These are phyloP conservation scores for Myrmophylax atrothorax DNA, from an alignment of 2,113 vertebrate genomes.

Conservation along the genomic window DNA sequence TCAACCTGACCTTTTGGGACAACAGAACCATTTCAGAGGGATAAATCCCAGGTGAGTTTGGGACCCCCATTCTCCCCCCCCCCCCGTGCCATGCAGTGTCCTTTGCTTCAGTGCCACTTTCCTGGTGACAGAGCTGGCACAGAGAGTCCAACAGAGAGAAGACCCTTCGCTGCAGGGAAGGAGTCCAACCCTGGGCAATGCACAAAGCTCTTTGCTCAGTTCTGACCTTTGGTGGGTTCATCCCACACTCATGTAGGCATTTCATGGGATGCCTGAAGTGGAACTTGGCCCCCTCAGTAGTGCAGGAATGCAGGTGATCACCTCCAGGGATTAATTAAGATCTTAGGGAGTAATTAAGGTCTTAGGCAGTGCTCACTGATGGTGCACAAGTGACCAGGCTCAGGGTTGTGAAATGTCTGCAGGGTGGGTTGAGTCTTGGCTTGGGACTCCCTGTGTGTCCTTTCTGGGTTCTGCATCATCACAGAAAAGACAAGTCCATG, in stretches of 20 bases:
- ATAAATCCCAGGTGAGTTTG: background rate
- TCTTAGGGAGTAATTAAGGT: conserved; percentile 45
- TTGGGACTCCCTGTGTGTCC: background rate
- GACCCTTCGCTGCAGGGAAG: background rate
- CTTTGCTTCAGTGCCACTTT: background rate
- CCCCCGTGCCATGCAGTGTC: background rate
- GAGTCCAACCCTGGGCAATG: background rate
- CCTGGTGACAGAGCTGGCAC: background rate
- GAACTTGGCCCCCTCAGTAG: conserved; percentile 4
- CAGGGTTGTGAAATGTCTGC: background rate
- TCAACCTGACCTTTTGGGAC: background rate
- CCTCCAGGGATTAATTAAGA: conserved; percentile 58
- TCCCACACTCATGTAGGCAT: background rate
- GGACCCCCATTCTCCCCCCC: background rate
- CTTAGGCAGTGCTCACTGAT: conserved; percentile 55
- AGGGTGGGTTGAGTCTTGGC: background rate
- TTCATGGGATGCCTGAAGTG: background rate
- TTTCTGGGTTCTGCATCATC: background rate
- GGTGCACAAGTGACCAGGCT: conserved; percentile 26
- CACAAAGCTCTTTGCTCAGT: background rate
- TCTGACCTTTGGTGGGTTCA: background rate
- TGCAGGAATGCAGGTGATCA: conserved; percentile 51
- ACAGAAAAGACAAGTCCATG: background rate
- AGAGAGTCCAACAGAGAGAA: background rate
- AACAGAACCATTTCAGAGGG: background rate